phyloP scores from a whole-genome alignment of 2,113 vertebrate species.

The Sinocyclocheilus maitianheensis region DNA sequence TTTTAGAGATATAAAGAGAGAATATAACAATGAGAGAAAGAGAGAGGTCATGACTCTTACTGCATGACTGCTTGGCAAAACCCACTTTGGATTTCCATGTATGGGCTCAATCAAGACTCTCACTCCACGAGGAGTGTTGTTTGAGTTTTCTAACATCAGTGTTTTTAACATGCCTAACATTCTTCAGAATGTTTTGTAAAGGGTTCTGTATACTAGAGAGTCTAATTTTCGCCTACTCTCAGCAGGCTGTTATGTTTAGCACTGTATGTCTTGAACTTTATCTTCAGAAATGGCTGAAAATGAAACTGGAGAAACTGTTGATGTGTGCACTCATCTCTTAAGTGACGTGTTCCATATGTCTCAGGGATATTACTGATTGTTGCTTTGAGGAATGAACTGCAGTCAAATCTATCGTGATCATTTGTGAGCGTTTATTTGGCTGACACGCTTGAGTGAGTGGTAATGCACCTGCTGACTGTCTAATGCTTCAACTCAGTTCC shows the following conservation, averaged over 20 bases:
- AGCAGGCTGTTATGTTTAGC: not conserved
- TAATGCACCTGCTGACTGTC: not conserved
- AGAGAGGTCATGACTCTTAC: conserved; percentile 28
- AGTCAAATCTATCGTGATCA: not conserved
- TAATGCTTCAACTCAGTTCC: not conserved
- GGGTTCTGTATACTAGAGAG: not conserved
- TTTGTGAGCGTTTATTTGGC: not conserved
- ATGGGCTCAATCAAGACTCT: conserved; percentile 64
- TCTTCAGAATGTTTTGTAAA: conserved; percentile 7
- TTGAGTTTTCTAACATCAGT: conserved; percentile 19
- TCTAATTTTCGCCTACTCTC: not conserved
- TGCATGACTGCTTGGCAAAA: conserved; percentile 40
- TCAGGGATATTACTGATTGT: not conserved
- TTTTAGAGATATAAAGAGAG: not conserved
- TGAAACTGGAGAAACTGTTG: not conserved
- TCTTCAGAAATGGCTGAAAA: conserved; percentile 1
- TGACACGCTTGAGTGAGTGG: not conserved
- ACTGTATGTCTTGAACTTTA: not conserved
- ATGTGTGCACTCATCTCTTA: not conserved
- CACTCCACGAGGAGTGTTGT: conserved; percentile 7
- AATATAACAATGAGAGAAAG: not conserved
- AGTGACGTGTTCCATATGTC: not conserved
- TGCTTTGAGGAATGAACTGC: not conserved
- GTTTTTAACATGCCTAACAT: conserved; percentile 35
- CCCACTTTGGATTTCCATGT: conserved; percentile 68